A percentile compares a stretch with the other conserved stretches of the same genome.
Conservation (phyloP, 2,888 invertebrate species). For the Callinectes sapidus region DNA sequence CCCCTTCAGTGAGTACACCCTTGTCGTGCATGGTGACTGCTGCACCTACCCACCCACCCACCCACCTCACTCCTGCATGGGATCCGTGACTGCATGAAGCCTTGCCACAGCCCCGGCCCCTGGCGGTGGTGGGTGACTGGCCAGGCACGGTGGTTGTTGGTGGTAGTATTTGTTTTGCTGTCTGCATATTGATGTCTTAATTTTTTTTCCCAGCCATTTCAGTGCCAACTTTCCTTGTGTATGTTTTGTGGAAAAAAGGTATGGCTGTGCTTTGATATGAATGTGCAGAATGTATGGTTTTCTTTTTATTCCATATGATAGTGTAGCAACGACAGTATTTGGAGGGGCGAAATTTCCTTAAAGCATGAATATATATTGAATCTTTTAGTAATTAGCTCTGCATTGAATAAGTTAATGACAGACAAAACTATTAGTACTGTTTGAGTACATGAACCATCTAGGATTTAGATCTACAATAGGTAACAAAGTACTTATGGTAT, state of each 20-base stretch:
- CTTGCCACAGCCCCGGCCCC: neutral
- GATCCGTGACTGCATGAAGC: conserved; percentile 46
- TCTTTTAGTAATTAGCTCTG: neutral
- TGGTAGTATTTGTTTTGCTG: neutral
- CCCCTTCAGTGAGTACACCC: conserved; percentile 65
- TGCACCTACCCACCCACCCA: conserved; percentile 44
- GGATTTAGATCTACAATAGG: neutral
- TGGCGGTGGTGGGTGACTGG: conserved; percentile 15
- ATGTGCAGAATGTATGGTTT: neutral
- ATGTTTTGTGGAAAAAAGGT: neutral
- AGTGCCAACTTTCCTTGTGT: neutral
- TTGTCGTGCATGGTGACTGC: conserved; percentile 51
- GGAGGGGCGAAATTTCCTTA: too few species aligned
- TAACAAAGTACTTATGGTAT: neutral
- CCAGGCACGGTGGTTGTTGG: conserved; percentile 14
- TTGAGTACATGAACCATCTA: neutral
- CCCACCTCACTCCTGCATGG: conserved; percentile 42
- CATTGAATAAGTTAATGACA: neutral
- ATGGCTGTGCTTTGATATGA: neutral
- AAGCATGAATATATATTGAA: neutral
- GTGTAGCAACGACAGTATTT: neutral
- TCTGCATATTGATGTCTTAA: neutral
- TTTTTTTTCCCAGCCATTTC: neutral
- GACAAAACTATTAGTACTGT: neutral
- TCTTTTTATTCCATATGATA: neutral